phyloP scores from a whole-genome alignment of 2,797 vertebrate genomes.

The Chelonia mydas region DNA sequence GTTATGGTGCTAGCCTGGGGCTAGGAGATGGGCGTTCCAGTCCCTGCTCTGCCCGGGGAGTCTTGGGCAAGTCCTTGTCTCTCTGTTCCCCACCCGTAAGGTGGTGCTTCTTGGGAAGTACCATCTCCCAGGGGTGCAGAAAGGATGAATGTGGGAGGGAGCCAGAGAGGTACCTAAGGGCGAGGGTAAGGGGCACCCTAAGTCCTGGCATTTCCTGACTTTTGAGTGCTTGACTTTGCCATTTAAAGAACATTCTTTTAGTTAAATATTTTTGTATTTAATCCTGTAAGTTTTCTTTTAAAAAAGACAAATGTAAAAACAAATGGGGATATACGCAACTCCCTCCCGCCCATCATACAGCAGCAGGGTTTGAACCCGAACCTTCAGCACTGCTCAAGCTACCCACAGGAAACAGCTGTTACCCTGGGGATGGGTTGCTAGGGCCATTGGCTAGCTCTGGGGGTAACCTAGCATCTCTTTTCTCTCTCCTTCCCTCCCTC shows the following conservation, averaged over 20 bases:
- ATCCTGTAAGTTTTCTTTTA: fast-evolving
- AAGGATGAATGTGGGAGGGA: not conserved
- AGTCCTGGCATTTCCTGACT: not conserved
- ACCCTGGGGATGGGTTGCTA: not conserved
- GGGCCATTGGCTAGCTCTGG: not conserved
- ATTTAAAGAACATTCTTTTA: fast-evolving
- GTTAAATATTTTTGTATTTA: not conserved
- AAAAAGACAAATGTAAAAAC: not conserved
- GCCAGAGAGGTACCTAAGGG: not conserved
- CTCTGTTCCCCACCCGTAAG: not conserved
- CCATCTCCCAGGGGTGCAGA: not conserved
- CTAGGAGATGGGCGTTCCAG: not conserved
- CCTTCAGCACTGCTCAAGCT: not conserved
- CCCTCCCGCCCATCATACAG: not conserved
- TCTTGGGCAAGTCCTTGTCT: fast-evolving
- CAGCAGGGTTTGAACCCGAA: not conserved
- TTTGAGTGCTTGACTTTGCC: not conserved
- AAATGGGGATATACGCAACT: not conserved
- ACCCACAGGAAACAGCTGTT: not conserved
- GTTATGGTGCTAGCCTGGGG: not conserved
- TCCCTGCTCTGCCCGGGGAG: not conserved
- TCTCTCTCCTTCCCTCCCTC: not conserved
- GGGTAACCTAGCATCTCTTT: not conserved
- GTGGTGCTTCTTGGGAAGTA: not conserved
- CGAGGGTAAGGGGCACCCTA: not conserved